Conservation (phyloP, 2,888 invertebrate species). For the Protodeltote pygarga region DNA sequence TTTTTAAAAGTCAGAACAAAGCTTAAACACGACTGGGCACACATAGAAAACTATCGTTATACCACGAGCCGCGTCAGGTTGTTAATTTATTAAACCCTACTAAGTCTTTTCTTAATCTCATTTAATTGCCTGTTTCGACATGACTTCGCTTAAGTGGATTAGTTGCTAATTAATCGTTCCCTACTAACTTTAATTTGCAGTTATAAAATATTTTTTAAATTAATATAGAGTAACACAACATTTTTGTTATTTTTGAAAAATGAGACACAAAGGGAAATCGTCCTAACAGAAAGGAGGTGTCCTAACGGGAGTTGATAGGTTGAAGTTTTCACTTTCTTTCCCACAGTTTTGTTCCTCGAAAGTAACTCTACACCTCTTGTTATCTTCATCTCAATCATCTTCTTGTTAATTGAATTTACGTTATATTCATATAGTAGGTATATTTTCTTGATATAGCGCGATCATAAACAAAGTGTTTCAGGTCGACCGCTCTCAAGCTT, state of each 20-base stretch:
- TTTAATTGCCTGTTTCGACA: constrained; percentile 18
- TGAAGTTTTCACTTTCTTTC: neutral
- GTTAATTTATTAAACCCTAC: constrained; percentile 24
- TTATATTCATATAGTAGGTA: constrained; percentile 1
- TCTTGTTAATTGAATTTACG: constrained; percentile 6
- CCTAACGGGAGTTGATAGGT: no score
- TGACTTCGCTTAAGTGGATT: constrained; percentile 30
- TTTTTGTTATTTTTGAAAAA: neutral
- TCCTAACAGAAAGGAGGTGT: no score
- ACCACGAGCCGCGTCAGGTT: no score
- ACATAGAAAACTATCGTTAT: no score
- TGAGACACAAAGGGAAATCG: no score
- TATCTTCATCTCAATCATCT: constrained; percentile 26
- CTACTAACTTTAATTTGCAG: neutral
- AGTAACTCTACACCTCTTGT: constrained; percentile 11
- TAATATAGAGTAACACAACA: neutral
- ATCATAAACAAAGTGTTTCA: constrained; percentile 26
- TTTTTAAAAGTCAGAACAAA: no score
- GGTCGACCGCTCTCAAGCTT: constrained; percentile 24
- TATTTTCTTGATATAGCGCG: constrained; percentile 20
- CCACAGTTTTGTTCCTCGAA: constrained; percentile 1
- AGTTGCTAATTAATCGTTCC: constrained; percentile 12
- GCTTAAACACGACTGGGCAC: no score
- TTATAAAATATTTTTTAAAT: neutral
- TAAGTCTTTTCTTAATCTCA: constrained; percentile 27